Conservation (phyloP, 2,797 vertebrate genomes). For the Muscicapa striata region DNA sequence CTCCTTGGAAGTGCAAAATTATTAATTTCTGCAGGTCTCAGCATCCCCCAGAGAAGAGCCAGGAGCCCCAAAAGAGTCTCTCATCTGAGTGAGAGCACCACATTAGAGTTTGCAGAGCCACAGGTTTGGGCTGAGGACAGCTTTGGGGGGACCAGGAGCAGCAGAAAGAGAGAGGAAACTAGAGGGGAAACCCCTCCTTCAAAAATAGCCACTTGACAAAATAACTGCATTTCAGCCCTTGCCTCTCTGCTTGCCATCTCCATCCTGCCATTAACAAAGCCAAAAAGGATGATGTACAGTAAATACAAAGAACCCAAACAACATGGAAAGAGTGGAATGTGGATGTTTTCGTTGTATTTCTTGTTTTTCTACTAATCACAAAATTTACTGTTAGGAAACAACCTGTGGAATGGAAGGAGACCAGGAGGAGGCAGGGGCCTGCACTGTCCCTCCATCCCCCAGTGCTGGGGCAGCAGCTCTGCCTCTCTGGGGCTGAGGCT, state of each 20-base stretch:
- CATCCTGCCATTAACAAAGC: background rate
- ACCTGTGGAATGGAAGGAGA: constrained; percentile 24
- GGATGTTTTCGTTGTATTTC: background rate
- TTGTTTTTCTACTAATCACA: background rate
- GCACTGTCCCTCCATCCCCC: background rate
- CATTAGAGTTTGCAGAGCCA: background rate
- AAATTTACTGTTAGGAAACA: constrained; percentile 35
- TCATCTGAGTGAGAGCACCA: background rate
- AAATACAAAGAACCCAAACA: background rate
- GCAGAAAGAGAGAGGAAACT: background rate
- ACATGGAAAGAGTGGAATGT: background rate
- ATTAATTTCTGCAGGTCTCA: background rate
- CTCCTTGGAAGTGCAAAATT: background rate
- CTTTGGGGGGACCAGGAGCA: background rate
- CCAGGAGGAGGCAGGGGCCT: background rate
- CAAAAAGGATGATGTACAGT: background rate
- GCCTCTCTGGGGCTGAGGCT: background rate
- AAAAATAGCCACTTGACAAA: background rate
- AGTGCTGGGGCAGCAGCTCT: background rate
- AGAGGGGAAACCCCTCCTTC: background rate
- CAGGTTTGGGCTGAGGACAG: background rate
- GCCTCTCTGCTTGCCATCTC: background rate
- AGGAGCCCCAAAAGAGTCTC: background rate
- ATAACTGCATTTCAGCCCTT: background rate
- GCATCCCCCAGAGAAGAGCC: background rate